Conservation (phyloP, 2,797 vertebrate species). For the Alectoris magna region DNA sequence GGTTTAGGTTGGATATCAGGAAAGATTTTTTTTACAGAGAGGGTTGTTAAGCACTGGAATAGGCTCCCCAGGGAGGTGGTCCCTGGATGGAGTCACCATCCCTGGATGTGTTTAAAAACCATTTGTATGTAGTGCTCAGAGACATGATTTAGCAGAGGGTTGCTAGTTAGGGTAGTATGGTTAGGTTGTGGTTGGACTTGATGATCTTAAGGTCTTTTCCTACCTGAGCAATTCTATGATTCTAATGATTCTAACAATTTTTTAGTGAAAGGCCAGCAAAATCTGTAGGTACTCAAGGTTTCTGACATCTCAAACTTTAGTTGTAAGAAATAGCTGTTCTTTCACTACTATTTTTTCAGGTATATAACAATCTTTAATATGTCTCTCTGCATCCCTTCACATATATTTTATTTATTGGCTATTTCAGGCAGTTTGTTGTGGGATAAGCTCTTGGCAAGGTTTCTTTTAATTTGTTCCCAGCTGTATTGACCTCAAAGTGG, state of each 20-base stretch:
- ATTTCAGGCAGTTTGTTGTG: slow-evolving; percentile 75
- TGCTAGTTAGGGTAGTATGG: no score
- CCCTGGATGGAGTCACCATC: no score
- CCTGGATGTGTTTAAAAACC: no score
- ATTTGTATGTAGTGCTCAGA: no score
- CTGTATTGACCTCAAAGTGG: slow-evolving; percentile 58
- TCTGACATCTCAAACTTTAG: slow-evolving; percentile 65
- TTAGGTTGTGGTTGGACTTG: no score
- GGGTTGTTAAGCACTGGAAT: no score
- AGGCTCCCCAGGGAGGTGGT: no score
- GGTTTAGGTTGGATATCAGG: no score
- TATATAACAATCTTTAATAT: slow-evolving; percentile 58
- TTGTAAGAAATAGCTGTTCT: slow-evolving; percentile 64
- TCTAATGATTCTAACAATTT: not conserved
- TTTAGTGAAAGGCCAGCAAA: slow-evolving; percentile 46
- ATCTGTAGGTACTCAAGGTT: slow-evolving; percentile 55
- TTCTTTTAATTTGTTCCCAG: slow-evolving; percentile 54
- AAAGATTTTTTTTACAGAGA: no score
- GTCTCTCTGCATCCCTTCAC: slow-evolving; percentile 63
- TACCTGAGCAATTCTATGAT: no score
- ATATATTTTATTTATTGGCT: slow-evolving; percentile 76
- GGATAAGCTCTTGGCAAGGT: slow-evolving; percentile 71
- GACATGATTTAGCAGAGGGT: no score
- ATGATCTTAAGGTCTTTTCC: no score
- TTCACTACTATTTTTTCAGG: slow-evolving; percentile 60